Percentiles rank a stretch among this genome's conserved stretches.
Evolutionary conservation across 2,113 vertebrate genomes (phyloP).

Genomic region (Talpa occidentalis): DNA sequence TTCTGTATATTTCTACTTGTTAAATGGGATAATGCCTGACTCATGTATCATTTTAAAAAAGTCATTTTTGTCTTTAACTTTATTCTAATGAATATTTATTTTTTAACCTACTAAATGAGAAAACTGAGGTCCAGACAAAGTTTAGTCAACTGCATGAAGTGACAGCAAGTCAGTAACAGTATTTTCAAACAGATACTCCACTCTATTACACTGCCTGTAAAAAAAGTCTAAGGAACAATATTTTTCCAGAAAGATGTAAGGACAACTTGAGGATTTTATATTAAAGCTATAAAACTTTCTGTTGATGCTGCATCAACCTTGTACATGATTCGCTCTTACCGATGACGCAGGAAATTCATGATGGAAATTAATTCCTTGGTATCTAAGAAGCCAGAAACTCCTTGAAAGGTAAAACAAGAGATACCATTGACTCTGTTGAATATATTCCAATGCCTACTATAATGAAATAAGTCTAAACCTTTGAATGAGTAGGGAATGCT

Average conservation of each 20-base stretch:
- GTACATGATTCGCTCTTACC: background rate
- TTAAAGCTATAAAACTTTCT: conserved; percentile 11
- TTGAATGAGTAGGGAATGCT: background rate
- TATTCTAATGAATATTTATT: background rate
- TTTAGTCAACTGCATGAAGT: background rate
- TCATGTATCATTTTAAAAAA: background rate
- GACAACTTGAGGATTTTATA: background rate
- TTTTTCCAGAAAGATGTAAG: background rate
- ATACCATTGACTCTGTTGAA: conserved; percentile 9
- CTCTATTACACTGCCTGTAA: background rate
- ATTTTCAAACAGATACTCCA: background rate
- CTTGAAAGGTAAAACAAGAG: conserved; percentile 46
- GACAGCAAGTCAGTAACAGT: background rate
- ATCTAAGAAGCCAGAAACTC: conserved; percentile 13
- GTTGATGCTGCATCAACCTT: background rate
- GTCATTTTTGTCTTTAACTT: background rate
- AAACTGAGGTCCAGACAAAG: background rate
- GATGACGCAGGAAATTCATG: conserved; percentile 16
- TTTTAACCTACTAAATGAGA: background rate
- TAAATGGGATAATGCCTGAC: background rate
- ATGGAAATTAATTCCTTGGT: conserved; percentile 33
- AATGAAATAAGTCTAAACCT: conserved; percentile 30
- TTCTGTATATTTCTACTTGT: background rate
- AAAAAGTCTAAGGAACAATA: background rate
- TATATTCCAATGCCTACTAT: background rate